Evolutionary conservation across 2,888 invertebrate genomes (phyloP).

Genomic region (Ochropleura plecta): DNA sequence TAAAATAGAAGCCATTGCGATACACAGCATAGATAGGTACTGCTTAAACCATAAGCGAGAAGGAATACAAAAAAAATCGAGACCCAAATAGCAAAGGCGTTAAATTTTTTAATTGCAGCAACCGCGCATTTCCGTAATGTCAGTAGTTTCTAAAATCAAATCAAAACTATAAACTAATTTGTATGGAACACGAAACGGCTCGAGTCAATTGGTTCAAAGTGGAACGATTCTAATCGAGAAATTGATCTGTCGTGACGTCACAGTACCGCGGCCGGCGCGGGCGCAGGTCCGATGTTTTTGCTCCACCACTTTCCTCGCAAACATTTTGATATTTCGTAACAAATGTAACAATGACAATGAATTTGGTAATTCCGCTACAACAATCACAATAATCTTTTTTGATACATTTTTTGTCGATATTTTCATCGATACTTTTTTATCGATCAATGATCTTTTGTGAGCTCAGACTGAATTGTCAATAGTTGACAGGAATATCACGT

Average conservation of each 20-base stretch:
- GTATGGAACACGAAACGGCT: conserved; percentile 53
- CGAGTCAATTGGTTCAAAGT: conserved; percentile 59
- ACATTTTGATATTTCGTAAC: conserved; percentile 74
- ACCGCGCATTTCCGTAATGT: conserved; percentile 54
- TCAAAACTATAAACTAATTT: conserved; percentile 55
- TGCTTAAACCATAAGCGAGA: conserved; percentile 2
- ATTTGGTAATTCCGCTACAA: conserved; percentile 65
- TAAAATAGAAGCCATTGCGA: not conserved
- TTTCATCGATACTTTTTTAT: conserved; percentile 37
- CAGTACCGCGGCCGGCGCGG: conserved; percentile 46
- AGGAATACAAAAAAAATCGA: conserved; percentile 43
- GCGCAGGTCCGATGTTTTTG: conserved; percentile 61
- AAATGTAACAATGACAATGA: conserved; percentile 71
- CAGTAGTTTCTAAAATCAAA: conserved; percentile 62
- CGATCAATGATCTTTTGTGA: conserved; percentile 39
- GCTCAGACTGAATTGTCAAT: conserved; percentile 40
- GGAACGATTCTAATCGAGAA: conserved; percentile 70
- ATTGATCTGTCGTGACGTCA: conserved; percentile 71
- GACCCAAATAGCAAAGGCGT: conserved; percentile 51
- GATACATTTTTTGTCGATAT: conserved; percentile 38
- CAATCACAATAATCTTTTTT: conserved; percentile 40
- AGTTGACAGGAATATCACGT: conserved; percentile 43
- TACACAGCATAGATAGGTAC: conserved; percentile 1
- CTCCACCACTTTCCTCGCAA: conserved; percentile 75
- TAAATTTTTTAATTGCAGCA: conserved; percentile 57